These are phyloP conservation scores for Numenius phaeopus DNA, from an alignment of 2,797 vertebrate species.

Conservation along the genomic window DNA sequence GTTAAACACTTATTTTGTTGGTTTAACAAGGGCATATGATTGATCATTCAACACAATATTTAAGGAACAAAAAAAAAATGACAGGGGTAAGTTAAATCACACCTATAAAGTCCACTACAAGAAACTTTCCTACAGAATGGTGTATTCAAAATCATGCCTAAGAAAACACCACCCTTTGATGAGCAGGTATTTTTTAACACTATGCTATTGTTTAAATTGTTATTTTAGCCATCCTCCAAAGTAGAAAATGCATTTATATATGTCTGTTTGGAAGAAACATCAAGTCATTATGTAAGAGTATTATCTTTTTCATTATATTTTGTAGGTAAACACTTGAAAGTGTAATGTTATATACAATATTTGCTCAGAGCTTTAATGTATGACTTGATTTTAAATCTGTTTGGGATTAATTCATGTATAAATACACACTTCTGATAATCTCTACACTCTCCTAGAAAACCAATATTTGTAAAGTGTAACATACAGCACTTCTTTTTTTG, in stretches of 20 bases:
- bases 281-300: background rate
- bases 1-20: background rate
- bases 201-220: background rate
- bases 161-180: background rate
- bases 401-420: background rate
- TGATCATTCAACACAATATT: background rate
- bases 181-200: background rate
- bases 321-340: background rate
- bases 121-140: background rate
- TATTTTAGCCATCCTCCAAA: background rate
- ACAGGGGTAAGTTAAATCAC: background rate
- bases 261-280: background rate
- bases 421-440: background rate
- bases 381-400: background rate
- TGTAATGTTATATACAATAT: background rate
- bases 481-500: background rate
- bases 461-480: background rate
- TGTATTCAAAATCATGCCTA: background rate
- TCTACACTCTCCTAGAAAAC: background rate
- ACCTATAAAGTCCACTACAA: background rate
- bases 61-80: background rate
- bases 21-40: background rate
- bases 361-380: background rate
- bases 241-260: background rate
- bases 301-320: background rate